Evolutionary conservation across 1,140 invertebrate species (phyloP).

Genomic region (Chymomyza costata): DNA sequence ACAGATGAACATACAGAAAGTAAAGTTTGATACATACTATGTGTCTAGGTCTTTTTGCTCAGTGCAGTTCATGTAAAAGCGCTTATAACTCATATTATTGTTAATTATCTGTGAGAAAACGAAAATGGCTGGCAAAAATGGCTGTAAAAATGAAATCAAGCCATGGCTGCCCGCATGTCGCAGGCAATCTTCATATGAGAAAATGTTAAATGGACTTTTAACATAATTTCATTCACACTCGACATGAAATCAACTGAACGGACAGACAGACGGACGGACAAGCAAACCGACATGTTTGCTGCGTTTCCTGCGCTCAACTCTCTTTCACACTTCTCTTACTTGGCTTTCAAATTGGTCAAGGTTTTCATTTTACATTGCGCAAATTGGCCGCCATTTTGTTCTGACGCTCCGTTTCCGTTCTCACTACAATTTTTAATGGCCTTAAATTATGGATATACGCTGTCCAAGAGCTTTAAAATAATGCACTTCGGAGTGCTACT

Average conservation of each 20-base stretch:
- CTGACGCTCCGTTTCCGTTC: slow-evolving; percentile 22
- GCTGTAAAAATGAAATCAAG: slow-evolving; percentile 28
- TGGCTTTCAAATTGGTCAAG: slow-evolving; percentile 58
- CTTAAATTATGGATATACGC: slow-evolving; percentile 63
- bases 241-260: background rate
- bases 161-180: background rate
- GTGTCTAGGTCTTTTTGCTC: too few species aligned
- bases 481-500: background rate
- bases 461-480: background rate
- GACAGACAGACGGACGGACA: background rate
- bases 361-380: slow-evolving; percentile 36
- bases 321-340: background rate
- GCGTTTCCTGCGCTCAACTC: too few species aligned
- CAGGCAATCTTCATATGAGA: slow-evolving; percentile 23
- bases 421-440: slow-evolving; percentile 38
- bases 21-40: too few species aligned
- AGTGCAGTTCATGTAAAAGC: too few species aligned
- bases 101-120: slow-evolving; percentile 51
- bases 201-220: slow-evolving; percentile 57
- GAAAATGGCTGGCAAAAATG: slow-evolving; percentile 16
- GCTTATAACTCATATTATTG: slow-evolving; percentile 45
- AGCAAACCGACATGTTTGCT: slow-evolving; percentile 18
- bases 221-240: slow-evolving; percentile 27
- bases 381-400: slow-evolving; percentile 55
- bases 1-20: too few species aligned